Evolutionary conservation across 2,797 vertebrate genomes (phyloP), one percentile per base, ranked within the genome.

Genomic region (Gouania willdenowi): DNA sequence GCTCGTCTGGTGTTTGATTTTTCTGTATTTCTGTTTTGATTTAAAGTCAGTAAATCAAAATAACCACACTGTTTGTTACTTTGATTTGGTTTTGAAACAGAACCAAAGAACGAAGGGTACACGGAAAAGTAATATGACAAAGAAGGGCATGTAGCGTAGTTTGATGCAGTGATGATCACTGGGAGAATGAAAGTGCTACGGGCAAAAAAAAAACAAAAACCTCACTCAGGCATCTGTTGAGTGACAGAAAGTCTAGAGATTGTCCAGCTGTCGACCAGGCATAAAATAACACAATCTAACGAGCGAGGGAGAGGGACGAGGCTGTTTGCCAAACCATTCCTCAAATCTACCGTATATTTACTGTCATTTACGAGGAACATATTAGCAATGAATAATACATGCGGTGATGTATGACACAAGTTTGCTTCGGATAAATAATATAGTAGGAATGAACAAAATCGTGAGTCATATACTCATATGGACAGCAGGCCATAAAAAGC

Each of bases 321-420:
- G 63, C 49, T 45, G 53, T 42, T 61, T 75, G 63, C 66, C 60
- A 79, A 78, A 70, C 45, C 45, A 41, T 66, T 66, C 61, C 54
- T 61, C 46, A 73, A 57, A 73, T 44, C 52, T 45, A 69, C 67
- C 56, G 55, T 54, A 64, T 68, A 68, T 76, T 76, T 66, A 68
- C 51, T 50, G 55, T 71, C 61, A 66, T 78, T 85, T 81, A 79
- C 29, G 24, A 55, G 65, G 50, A 76, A 65, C 60, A 63, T 76
- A 77, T 82, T 75, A 73, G 5, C 21, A 47, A 69, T 84, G 72
- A 86, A 86, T 81, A 79, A 82, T 81, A 65, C 66, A 84, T 76
- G 60, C 14, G 26, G 48, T 58, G 59, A 76, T 81, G 68, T 65
- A 79, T 75, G 48, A 56, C 17, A 35, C 36, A 15, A 8, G 50